Percentiles rank a stretch among this genome's conserved stretches.
These are phyloP conservation scores for Beris chalybata DNA, from an alignment of 2,888 invertebrate genomes.

Conservation along the genomic window DNA sequence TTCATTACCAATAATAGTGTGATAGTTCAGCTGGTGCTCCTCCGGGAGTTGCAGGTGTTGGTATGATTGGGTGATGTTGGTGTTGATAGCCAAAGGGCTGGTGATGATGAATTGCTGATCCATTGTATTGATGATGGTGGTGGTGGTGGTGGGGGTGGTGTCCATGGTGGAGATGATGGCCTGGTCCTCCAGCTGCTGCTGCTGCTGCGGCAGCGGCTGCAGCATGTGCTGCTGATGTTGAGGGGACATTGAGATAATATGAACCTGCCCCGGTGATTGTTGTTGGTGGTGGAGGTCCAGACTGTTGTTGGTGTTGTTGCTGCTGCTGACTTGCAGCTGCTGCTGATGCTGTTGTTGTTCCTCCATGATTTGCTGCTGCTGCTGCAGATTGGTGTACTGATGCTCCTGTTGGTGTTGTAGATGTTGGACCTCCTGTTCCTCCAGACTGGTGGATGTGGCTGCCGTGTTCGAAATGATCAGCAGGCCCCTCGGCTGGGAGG, in stretches of 20 bases:
- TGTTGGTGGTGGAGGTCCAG: constrained; percentile 58
- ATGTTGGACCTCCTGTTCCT: constrained; percentile 49
- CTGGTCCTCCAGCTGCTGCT: constrained; percentile 42
- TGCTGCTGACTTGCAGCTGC: constrained; percentile 40
- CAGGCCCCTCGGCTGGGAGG: constrained; percentile 90
- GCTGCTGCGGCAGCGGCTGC: constrained; percentile 33
- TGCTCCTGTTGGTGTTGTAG: constrained; percentile 45
- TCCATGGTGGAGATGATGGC: constrained; percentile 47
- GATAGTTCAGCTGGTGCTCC: constrained; percentile 66
- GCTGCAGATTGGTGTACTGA: constrained; percentile 41
- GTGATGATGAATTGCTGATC: constrained; percentile 54
- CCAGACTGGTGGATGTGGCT: constrained; percentile 55
- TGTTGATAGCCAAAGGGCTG: constrained; percentile 56
- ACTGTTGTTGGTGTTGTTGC: constrained; percentile 55
- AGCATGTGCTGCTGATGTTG: constrained; percentile 30
- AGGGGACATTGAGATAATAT: constrained; percentile 36
- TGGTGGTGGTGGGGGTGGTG: constrained; percentile 47
- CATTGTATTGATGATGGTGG: constrained; percentile 49
- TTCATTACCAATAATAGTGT: constrained; percentile 83
- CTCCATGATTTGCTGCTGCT: constrained; percentile 44
- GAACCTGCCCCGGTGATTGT: constrained; percentile 40
- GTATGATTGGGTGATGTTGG: constrained; percentile 55
- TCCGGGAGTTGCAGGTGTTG: constrained; percentile 62
- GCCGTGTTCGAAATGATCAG: constrained; percentile 75
- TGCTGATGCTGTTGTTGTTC: constrained; percentile 40